Evolutionary conservation across 2,888 invertebrate genomes (phyloP).

Genomic region (Apodemia mormo): DNA sequence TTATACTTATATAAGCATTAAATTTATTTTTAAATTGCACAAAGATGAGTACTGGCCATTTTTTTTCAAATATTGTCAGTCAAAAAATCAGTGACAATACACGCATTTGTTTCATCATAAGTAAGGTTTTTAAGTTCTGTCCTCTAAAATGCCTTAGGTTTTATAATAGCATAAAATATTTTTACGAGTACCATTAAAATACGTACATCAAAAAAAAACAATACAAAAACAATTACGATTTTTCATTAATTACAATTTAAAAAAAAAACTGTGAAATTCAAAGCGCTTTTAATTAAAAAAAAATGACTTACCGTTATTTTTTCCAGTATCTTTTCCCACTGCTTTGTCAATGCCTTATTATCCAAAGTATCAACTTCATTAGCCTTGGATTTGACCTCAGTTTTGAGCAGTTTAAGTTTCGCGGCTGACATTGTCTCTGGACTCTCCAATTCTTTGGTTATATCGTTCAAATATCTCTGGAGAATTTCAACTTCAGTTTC

Average conservation of each 20-base stretch:
- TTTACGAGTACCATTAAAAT: too few species aligned
- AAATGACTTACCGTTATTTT: constrained; percentile 51
- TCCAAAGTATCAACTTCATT: constrained; percentile 42
- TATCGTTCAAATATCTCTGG: constrained; percentile 61
- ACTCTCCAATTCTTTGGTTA: constrained; percentile 81
- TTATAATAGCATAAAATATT: too few species aligned
- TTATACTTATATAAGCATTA: too few species aligned
- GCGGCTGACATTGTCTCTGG: constrained; percentile 41
- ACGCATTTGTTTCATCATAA: too few species aligned
- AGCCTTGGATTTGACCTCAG: constrained; percentile 47
- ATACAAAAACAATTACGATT: not conserved
- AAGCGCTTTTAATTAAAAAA: not conserved
- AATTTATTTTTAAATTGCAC: too few species aligned
- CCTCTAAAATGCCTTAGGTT: too few species aligned
- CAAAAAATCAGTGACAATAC: too few species aligned
- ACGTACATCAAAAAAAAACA: too few species aligned
- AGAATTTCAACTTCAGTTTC: constrained; percentile 41
- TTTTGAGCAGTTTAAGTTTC: constrained; percentile 46
- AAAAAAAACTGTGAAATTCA: constrained; percentile 12
- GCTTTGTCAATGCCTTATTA: constrained; percentile 40
- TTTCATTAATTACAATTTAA: too few species aligned
- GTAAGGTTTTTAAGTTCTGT: too few species aligned
- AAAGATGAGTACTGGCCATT: too few species aligned
- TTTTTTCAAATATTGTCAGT: too few species aligned
- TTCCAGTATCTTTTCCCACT: constrained; percentile 46